Base-by-base conservation (phyloP, 92 coral and sea anemone genomes). In the Zoanthus gigantus region DNA sequence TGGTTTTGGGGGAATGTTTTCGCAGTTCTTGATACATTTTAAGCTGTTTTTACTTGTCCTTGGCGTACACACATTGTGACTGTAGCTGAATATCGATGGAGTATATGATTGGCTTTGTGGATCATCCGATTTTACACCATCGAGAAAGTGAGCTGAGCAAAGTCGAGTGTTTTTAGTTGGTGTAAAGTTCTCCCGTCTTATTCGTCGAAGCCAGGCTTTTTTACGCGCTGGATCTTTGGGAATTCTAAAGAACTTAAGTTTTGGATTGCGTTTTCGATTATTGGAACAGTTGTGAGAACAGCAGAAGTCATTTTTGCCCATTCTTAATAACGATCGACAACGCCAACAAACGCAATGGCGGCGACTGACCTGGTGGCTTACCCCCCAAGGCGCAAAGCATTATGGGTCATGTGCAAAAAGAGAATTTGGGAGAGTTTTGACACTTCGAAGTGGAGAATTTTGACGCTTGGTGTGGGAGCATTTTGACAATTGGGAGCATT, bases 71-170 rank as follows among this genome's bases (percentile, higher is more conserved):
- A 48, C 18, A 42, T 29, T 50, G 63, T 73, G 84, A 50, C 90
- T 81, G 87, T 87, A 79, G 69, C 83, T 91, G 44, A 91, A 87
- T 67, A 91, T 48, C 44, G 87, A 88, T 58, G 85, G 92, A 15
- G 34, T 56, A 72, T 48, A 88, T 18, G 87, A 57, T 31, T 14
- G 56, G 72, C 74, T 83, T 46, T 83, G 58, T 83, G 88, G 83
- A 66, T 88, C 79, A 67, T 83, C 74, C 1, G 94, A 88, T 57
- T 88, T 91, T 17, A 57, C 77, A 28, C 91, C 94, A 74, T 80
- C 89, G 79, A 88, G 52, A 76, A 91, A 91, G 78, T 88, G 85
- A 53, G 52, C 88, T 44, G 93, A 90, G 57, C 93, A 90, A 66
- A 82, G 85, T 9, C 83, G 93, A 47, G 93, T 87, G 93, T 87